These are phyloP conservation scores for Ammospiza nelsoni DNA, from an alignment of 2,113 vertebrate species.

Conservation along the genomic window DNA sequence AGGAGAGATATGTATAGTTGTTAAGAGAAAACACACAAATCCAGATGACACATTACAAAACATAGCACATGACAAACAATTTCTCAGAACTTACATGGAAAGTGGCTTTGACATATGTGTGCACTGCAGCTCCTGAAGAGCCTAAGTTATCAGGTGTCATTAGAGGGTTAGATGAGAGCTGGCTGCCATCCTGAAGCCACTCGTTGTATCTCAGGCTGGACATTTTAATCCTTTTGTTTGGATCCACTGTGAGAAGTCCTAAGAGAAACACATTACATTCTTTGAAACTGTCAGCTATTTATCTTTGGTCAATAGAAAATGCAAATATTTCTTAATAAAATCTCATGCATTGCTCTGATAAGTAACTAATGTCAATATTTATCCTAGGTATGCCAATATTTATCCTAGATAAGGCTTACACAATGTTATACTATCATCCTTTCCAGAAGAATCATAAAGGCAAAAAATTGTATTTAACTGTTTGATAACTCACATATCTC, in stretches of 20 bases:
- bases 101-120: conserved; percentile 96
- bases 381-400: background rate
- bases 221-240: conserved; percentile 98
- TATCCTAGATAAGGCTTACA: conserved; percentile 8
- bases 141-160: conserved; percentile 98
- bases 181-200: conserved; percentile 97
- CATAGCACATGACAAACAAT: background rate
- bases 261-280: conserved; percentile 7
- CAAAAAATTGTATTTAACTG: background rate
- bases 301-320: background rate
- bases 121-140: conserved; percentile 91
- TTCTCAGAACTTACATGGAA: conserved; percentile 86
- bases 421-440: background rate
- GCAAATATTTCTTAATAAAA: background rate
- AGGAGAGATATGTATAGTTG: background rate
- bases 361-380: background rate
- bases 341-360: background rate
- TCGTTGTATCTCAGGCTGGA: conserved; percentile 91
- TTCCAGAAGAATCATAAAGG: background rate
- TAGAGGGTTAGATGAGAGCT: conserved; percentile 95
- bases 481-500: background rate
- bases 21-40: background rate
- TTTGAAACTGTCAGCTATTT: background rate
- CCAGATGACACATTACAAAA: background rate
- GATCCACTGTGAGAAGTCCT: conserved; percentile 98